Percentiles rank a stretch among this genome's conserved stretches.
Conservation (phyloP, 2,113 vertebrate species). For the Crotalus horridus region DNA sequence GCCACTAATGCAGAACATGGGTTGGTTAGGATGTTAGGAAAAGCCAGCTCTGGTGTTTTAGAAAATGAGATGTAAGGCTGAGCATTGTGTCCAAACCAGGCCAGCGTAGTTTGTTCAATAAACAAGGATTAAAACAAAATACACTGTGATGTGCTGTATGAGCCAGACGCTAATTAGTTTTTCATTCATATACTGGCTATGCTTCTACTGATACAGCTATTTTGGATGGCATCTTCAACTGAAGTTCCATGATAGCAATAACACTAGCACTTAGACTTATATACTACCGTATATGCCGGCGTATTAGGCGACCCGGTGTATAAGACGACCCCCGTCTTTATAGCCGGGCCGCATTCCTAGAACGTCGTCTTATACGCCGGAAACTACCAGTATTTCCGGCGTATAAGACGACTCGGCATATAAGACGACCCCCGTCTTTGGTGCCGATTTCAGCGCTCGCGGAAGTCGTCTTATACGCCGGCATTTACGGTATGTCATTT, state of each 20-base stretch:
- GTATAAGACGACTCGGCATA: too few species aligned
- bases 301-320: too few species aligned
- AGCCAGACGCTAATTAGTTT: background rate
- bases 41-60: background rate
- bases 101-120: background rate
- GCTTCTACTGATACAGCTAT: background rate
- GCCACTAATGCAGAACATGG: background rate
- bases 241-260: background rate
- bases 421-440: too few species aligned
- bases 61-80: background rate
- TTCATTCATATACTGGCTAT: background rate
- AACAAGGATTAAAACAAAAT: background rate
- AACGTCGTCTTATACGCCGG: too few species aligned
- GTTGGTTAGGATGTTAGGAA: background rate
- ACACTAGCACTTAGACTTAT: background rate
- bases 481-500: background rate
- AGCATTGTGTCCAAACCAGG: background rate
- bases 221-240: background rate
- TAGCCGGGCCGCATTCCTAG: too few species aligned
- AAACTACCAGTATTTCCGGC: too few species aligned
- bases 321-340: too few species aligned
- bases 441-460: too few species aligned
- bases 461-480: too few species aligned
- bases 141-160: background rate
- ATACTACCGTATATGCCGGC: background rate